A percentile compares a stretch with the other conserved stretches of the same genome.
phyloP scores from a whole-genome alignment of 2,888 invertebrate species.

The Marronus borbonicus region DNA sequence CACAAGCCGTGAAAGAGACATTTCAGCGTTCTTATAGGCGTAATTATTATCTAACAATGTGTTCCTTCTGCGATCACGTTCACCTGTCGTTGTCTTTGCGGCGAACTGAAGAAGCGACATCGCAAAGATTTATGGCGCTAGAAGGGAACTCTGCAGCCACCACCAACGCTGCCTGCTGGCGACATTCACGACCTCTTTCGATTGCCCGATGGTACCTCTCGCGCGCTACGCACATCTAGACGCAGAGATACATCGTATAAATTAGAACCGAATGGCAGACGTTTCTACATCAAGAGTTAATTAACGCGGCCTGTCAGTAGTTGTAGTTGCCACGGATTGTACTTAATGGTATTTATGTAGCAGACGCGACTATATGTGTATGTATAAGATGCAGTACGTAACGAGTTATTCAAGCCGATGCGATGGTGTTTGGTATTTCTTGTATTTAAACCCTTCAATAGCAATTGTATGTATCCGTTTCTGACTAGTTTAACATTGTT shows the following conservation, averaged over 20 bases:
- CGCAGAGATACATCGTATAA: conserved; percentile 18
- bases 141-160: conserved; percentile 18
- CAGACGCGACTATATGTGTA: conserved; percentile 2
- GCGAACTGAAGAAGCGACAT: conserved; percentile 26
- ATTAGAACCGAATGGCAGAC: conserved; percentile 40
- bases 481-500: conserved; percentile 2
- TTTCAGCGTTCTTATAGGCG: conserved; percentile 22
- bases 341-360: conserved; percentile 37
- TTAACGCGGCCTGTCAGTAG: conserved; percentile 40
- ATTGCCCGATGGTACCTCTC: conserved; percentile 7
- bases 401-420: conserved; percentile 31
- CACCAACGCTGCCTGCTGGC: conserved; percentile 24
- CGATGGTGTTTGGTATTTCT: conserved; percentile 19
- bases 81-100: conserved; percentile 41
- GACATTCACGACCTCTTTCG: conserved; percentile 15
- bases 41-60: conserved; percentile 36
- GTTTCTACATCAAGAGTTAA: conserved; percentile 45
- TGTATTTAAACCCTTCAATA: conserved; percentile 21
- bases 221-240: conserved; percentile 11
- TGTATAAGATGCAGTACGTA: conserved; percentile 9
- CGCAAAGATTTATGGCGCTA: conserved; percentile 36
- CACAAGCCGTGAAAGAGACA: background rate
- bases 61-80: conserved; percentile 41
- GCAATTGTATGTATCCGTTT: conserved; percentile 24
- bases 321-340: conserved; percentile 22